Base-by-base conservation (phyloP, 2,113 vertebrate species). In the Ploceus nigricollis region DNA sequence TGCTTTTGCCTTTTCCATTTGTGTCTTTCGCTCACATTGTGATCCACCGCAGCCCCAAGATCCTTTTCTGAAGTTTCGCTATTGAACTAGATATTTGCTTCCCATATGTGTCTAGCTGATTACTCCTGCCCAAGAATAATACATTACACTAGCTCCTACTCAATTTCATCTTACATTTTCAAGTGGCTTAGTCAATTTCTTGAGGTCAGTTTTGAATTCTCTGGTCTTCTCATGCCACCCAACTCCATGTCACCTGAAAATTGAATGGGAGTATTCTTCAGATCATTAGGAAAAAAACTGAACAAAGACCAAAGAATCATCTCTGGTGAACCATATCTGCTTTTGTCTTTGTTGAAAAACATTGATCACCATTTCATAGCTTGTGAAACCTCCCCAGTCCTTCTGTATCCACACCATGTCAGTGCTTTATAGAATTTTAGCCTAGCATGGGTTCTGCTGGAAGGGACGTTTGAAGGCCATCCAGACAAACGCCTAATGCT, bases 401-500 rank as follows among this genome's bases (percentile, higher is more conserved):
- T 71, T 93, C 65, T 63, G 23, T 48, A 72, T 24, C 24, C 40
- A 44, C 11, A 47, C 9, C 42, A 16, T 16, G 8, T n/a, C 63
- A 79, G 39, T 68, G 51, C 7, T 75, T 88, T 76, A 88, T 20
- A 25, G 50, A 81, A 56, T 20, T 11, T 10, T 3, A 79, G 19
- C 18, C 35, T 9, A 61, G 21, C 31, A 45, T 33, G 6, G 6
- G 13, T 58, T 65, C 31, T 22, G 10, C 66, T 50, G 42, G 22
- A 85, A 82, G n/a, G 22, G 12, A 85, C 7, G 8, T 79, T 10
- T 57, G 56, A 82, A 82, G 48, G 23, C 28, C 23, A 21, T 50
- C 56, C 68, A 66, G 47, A 37, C 47, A 86, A 66, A 53, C 0
- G 0, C 2, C 9, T 42, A 63, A 78, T 0, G 0, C 8, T 37